Percentiles rank a stretch among this genome's conserved stretches.
Conservation (phyloP, 2,113 vertebrate species). For the Numida meleagris region DNA sequence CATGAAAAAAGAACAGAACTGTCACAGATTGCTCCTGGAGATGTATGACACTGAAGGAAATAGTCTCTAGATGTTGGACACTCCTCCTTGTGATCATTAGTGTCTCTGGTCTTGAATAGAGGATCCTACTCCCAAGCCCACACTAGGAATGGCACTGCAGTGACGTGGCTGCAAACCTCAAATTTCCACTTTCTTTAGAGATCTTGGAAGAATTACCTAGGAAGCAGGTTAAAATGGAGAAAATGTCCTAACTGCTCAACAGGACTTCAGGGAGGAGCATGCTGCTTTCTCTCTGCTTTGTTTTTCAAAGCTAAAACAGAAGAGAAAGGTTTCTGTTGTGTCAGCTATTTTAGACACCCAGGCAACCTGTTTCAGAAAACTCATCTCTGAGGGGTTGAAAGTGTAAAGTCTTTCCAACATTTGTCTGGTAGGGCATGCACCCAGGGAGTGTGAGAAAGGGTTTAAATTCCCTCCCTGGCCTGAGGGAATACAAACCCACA, state of each 20-base stretch:
- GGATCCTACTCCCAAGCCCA: neutral
- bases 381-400: neutral
- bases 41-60: neutral
- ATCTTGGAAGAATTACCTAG: neutral
- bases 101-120: neutral
- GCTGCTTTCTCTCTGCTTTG: neutral
- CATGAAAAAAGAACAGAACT: neutral
- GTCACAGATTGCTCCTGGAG: neutral
- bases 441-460: neutral
- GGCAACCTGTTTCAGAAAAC: neutral
- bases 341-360: neutral
- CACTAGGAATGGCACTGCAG: neutral
- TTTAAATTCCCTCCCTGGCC: slow-evolving; percentile 9
- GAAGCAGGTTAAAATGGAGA: neutral
- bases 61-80: neutral
- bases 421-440: neutral
- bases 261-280: neutral
- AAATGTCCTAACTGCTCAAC: neutral
- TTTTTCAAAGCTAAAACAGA: neutral
- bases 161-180: neutral
- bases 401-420: neutral
- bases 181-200: neutral
- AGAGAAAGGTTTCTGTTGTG: neutral
- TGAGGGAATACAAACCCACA: neutral
- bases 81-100: neutral